Conservation (phyloP, 2,797 vertebrate species). For the Hephaestus fuliginosus region DNA sequence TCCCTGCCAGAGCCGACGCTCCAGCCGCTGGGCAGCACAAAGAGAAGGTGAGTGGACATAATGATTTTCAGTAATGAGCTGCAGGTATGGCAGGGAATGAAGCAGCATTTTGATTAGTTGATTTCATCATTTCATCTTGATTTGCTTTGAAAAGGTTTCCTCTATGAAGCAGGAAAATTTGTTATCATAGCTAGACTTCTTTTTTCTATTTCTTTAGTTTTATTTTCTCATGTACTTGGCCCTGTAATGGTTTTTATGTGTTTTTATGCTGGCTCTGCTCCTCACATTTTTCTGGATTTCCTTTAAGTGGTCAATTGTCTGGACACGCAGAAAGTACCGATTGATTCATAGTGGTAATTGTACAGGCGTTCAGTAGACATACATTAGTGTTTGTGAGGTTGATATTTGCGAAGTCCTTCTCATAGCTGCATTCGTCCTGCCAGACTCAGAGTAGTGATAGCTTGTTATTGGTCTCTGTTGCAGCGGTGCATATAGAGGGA, state of each 20-base stretch:
- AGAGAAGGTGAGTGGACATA: slow-evolving; percentile 72
- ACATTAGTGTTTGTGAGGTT: not conserved
- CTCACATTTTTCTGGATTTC: not conserved
- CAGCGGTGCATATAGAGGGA: slow-evolving; percentile 83
- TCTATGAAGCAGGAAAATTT: not conserved
- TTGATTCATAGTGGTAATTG: not conserved
- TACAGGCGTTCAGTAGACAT: not conserved
- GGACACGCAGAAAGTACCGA: not conserved
- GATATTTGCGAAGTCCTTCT: not conserved
- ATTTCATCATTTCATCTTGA: not conserved
- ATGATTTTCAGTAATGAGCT: not conserved
- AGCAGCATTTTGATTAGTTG: not conserved
- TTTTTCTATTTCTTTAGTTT: no score
- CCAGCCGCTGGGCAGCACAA: slow-evolving; percentile 63
- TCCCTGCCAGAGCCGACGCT: slow-evolving; percentile 63
- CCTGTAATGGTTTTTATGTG: not conserved
- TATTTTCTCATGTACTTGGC: not conserved
- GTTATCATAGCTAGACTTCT: not conserved
- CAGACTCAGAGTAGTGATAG: not conserved
- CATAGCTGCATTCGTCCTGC: not conserved
- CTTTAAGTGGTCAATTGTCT: not conserved
- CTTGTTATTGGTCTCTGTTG: slow-evolving; percentile 28
- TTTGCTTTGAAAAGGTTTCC: not conserved
- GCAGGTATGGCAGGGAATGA: not conserved
- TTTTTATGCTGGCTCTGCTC: no score